A percentile compares a stretch with the other conserved stretches of the same genome.
These are phyloP conservation scores for Microchirus variegatus DNA, from an alignment of 2,797 vertebrate genomes.

Conservation along the genomic window DNA sequence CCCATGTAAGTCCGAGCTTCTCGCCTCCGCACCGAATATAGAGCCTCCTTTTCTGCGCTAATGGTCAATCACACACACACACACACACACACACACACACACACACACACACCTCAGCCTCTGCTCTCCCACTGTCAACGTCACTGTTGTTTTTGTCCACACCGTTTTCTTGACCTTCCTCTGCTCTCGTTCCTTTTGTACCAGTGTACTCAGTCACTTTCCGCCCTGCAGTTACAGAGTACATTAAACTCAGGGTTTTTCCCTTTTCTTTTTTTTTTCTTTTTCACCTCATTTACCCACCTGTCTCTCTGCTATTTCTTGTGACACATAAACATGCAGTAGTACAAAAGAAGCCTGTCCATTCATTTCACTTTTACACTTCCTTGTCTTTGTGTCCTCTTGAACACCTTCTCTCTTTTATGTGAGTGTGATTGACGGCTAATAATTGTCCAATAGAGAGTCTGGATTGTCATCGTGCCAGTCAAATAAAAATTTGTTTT, in stretches of 20 bases:
- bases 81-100: slow-evolving; percentile 17
- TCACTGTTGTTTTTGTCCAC: slow-evolving; percentile 3
- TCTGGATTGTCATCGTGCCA: too few species aligned
- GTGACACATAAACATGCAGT: neutral
- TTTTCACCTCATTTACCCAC: slow-evolving; percentile 13
- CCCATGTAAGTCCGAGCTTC: slow-evolving; percentile 9
- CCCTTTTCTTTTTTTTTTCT: neutral
- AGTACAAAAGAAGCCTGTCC: too few species aligned
- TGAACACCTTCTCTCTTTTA: neutral
- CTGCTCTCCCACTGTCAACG: neutral
- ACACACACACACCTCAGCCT: slow-evolving; percentile 11
- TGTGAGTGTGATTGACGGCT: too few species aligned
- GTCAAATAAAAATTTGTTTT: too few species aligned
- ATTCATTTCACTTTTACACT: too few species aligned
- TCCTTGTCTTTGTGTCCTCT: neutral
- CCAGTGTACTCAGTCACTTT: neutral
- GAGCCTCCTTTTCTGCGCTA: slow-evolving; percentile 28
- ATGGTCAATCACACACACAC: slow-evolving; percentile 18
- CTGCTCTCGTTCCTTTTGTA: neutral
- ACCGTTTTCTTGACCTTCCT: slow-evolving; percentile 9
- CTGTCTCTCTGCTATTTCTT: neutral
- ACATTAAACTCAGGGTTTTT: slow-evolving; percentile 5
- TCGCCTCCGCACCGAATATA: slow-evolving; percentile 11
- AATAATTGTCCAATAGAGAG: too few species aligned
- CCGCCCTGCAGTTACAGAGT: neutral